Evolutionary conservation across 2,888 invertebrate species (phyloP), one percentile per base, ranked within the genome.

Genomic region (Coleophora flavipennella): DNA sequence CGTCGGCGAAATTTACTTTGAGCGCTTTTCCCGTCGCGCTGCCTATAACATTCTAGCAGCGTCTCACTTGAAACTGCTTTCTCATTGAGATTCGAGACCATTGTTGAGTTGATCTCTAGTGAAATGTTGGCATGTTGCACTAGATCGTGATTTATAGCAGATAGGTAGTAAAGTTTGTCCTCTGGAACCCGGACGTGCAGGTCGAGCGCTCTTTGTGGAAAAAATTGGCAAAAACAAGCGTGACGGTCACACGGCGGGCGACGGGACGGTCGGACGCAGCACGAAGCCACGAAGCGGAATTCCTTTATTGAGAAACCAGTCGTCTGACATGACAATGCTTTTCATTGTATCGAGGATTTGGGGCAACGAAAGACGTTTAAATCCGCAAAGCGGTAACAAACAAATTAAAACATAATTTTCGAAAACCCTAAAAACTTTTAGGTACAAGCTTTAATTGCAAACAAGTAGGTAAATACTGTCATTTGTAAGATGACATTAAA

Each of bases 1-100:
- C 67, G 72, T 71, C 71, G 61, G 74, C 64, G 70, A 71, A 69
- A 72, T 66, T 65, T 38, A 47, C 57, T 55, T 59, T 62, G 55
- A 53, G 31, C 12, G 13, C 26, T 43, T 40, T 38, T 40, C 61
- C 55, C 64, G 65, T 62, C 62, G 51, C 56, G 55, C 56, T 49
- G 51, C 48, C 53, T 52, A 59, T 56, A 51, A 50, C 45, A 48
- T 53, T 57, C 56, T 59, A 51, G 55, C 51, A 44, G 48, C 33
- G 31, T 20, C 54, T 43, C 42, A 51, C 59, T 50, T 52, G 64
- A 48, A 63, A 62, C 48, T 59, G 66, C 67, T 70, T 72, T 74
- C 73, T 65, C 67, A 62, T 55, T 49, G 54, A 56, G 48, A 51
- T 56, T 58, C 50, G 56, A 57, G 57, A 60, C 56, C 54, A 72